phyloP scores from a whole-genome alignment of 2,888 invertebrate genomes.

The Dendrolimus houi region DNA sequence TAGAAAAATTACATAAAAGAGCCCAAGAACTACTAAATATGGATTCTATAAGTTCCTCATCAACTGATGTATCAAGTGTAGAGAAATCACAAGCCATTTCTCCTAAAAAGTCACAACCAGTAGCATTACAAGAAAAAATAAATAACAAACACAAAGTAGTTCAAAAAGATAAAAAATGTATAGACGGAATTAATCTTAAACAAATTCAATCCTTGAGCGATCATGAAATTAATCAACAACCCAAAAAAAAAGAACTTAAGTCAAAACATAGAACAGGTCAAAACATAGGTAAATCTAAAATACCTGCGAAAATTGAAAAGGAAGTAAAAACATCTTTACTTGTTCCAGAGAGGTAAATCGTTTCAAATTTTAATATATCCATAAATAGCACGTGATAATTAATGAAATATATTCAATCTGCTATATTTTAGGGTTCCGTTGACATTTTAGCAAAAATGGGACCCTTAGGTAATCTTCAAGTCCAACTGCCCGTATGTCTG shows the following conservation, averaged over 20 bases:
- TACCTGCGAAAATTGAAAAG: neutral
- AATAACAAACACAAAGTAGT: neutral
- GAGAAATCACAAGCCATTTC: constrained; percentile 19
- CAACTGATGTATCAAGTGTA: constrained; percentile 44
- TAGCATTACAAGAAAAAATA: neutral
- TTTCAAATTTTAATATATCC: too few relatives aligned
- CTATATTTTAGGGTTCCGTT: too few relatives aligned
- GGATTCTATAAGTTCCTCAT: constrained; percentile 43
- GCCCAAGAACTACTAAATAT: constrained; percentile 58
- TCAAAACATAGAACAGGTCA: neutral
- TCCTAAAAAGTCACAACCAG: constrained; percentile 8
- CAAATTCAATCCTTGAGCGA: neutral
- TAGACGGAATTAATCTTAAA: neutral
- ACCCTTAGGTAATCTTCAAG: too few relatives aligned
- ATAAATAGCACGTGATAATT: too few relatives aligned
- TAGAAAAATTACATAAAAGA: constrained; percentile 56
- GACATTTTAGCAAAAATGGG: too few relatives aligned
- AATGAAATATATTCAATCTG: too few relatives aligned
- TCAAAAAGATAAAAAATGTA: neutral
- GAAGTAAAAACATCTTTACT: neutral
- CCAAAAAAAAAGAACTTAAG: neutral
- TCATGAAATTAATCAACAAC: neutral
- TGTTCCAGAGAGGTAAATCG: neutral
- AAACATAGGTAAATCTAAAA: neutral
- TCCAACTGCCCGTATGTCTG: too few relatives aligned